Evolutionary conservation across 2,113 vertebrate species (phyloP), one percentile per base, ranked within the genome.

Genomic region (Megaptera novaeangliae): DNA sequence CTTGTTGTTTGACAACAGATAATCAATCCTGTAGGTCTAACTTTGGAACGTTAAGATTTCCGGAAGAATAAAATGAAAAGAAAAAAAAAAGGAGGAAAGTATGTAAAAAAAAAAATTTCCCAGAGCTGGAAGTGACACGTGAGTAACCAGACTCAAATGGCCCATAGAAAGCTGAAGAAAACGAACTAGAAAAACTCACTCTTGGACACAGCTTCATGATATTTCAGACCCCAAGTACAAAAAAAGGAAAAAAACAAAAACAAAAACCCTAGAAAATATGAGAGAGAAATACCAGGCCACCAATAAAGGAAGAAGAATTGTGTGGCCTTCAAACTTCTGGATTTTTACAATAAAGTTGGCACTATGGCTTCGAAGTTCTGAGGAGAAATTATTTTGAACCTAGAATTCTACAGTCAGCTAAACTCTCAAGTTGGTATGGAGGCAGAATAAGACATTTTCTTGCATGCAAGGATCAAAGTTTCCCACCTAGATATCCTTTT

Each of bases 1-100:
- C 85, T 95, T 92, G 25, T 81, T 95, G 34, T 97, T 61, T 75
- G 72, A 75, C 64, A 69, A 82, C 8, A 77, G 31, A 82, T 64
- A 21, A 88, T 61, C 25, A 34, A 27, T 69, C 52, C 57, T 78
- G 14, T 80, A 88, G 71, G 46, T 25, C 46, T 83, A 95, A 87
- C 25, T 63, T 4, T 36, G 34, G 55, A 46, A 52, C 41, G 41
- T 9, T 81, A 87, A 87, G 55, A 94, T 66, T 64, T 78, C 57
- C 21, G 31, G n/a, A 88, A 63, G 20, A 83, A 78, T 31, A 64
- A 72, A 92, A 80, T 81, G 21, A 81, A 81, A 83, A 68, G 18
- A 46, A 52, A 72, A 72, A 83, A n/a, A 39, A 52, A 61, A 34
- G 59, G 39, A 87, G 41, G 74, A 31, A 66, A 92, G 3, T 31